These are phyloP conservation scores for Fabriciana adippe DNA, from an alignment of 2,888 invertebrate genomes.

Conservation along the genomic window DNA sequence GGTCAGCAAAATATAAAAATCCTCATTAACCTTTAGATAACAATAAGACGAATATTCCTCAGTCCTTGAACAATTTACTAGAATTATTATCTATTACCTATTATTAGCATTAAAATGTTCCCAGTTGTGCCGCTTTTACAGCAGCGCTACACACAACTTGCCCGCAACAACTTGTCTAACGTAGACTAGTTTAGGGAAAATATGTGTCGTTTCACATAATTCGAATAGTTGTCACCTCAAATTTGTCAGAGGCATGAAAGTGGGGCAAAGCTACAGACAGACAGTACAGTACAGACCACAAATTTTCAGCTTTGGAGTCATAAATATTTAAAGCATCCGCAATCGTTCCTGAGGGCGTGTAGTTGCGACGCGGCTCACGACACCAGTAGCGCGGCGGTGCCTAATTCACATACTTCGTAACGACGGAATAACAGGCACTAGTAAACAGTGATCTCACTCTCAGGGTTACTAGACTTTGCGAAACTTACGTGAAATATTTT, in stretches of 20 bases:
- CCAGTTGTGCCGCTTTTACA: no score
- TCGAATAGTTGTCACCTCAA: conserved; percentile 15
- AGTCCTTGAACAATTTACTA: no score
- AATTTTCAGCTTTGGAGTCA: conserved; percentile 16
- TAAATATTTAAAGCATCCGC: conserved; percentile 32
- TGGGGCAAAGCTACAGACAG: background rate
- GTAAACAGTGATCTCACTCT: no score
- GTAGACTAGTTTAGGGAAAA: no score
- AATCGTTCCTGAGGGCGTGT: conserved; percentile 21
- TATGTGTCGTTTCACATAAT: conserved; percentile 5
- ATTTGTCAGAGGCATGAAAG: conserved; percentile 5
- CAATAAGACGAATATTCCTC: no score
- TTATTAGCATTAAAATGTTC: no score
- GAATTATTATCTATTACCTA: no score
- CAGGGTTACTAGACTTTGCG: background rate
- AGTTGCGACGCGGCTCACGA: conserved; percentile 1
- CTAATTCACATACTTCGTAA: conserved; percentile 3
- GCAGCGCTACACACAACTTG: no score
- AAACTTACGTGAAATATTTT: background rate
- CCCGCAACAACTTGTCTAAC: no score
- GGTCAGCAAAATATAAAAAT: no score
- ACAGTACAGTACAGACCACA: conserved; percentile 9
- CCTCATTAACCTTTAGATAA: no score
- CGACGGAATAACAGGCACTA: background rate
- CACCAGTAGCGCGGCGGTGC: background rate